Base-by-base conservation (phyloP, 2,797 vertebrate genomes). In the Phoebastria nigripes region DNA sequence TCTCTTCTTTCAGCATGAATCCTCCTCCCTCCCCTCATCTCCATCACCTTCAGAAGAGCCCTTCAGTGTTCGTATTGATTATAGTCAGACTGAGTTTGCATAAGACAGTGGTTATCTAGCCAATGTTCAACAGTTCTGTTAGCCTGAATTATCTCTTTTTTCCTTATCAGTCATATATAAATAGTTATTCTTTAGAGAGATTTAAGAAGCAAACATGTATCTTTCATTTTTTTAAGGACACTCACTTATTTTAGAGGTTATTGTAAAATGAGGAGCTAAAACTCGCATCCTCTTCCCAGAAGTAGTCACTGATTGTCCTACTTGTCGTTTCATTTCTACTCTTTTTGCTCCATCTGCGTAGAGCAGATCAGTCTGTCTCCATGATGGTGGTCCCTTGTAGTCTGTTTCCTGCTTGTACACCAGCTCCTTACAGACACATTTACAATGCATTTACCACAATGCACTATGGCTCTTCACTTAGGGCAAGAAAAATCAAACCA, bases 141-240 rank as follows among this genome's bases (percentile, higher is more conserved):
- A 82, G 69, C 51, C 61, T 94, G 58, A 93, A 82, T 84, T 88
- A 81, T 87, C 73, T 93, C 15, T 24, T 58, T 93, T 86, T 84
- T 72, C 11, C 70, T 81, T 90, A 83, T 93, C 81, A 56, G 26
- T 42, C 66, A 56, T n/a, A 42, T 70, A 77, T 55, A 91, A 77
- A 76, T 76, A 92, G 33, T 66, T 80, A 52, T 62, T 93, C 77
- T 90, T 81, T 22, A 58, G 85, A 94, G 69, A 94, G 86, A 86
- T 62, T 61, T 44, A 70, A 73, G 70, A 90, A 73, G 22, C 22
- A 91, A 86, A 79, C 33, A 39, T 8, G 2, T 52, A 20, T 69
- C 54, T 61, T 88, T 47, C 29, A 10, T 72, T 82, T 73, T 61
- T 83, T n/a, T 58, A 61, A 79, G 52, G n/a, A 46, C 20, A 19